phyloP scores from a whole-genome alignment of 2,797 vertebrate species.

The Bradypus variegatus region DNA sequence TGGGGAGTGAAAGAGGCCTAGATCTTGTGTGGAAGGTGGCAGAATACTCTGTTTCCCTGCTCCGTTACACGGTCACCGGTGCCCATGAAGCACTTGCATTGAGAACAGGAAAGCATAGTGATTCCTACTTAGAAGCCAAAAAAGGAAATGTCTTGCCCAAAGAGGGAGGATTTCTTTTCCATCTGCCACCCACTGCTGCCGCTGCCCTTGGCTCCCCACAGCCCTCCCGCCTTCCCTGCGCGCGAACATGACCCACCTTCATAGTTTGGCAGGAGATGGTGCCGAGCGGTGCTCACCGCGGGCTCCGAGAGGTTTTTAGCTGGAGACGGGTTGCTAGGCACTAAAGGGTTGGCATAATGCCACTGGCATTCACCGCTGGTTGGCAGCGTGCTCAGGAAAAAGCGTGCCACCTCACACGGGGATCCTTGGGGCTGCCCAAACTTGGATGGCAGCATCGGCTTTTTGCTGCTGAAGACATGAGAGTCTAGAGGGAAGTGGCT shows the following conservation, averaged over 20 bases:
- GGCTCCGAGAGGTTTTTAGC: constrained; percentile 74
- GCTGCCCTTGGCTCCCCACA: rapidly evolving
- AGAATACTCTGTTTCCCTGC: not conserved
- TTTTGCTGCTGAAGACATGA: constrained; percentile 76
- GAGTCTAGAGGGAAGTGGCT: constrained; percentile 78
- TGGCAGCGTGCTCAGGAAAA: constrained; percentile 81
- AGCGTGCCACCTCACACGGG: constrained; percentile 79
- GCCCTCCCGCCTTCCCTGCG: not conserved
- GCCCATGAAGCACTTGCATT: rapidly evolving
- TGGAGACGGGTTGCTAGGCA: constrained; percentile 70
- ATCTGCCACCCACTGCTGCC: not conserved
- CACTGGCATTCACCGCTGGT: constrained; percentile 78
- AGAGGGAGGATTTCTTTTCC: not conserved
- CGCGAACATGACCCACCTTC: constrained; percentile 73
- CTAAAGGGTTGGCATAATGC: constrained; percentile 76
- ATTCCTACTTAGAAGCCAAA: not conserved
- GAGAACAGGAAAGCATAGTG: not conserved
- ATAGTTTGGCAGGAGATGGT: constrained; percentile 69
- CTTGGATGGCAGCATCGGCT: constrained; percentile 74
- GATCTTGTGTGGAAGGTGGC: not conserved
- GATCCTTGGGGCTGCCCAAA: constrained; percentile 76
- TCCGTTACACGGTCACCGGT: rapidly evolving
- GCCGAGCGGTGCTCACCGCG: constrained; percentile 67
- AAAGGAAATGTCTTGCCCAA: not conserved
- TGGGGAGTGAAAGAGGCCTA: not conserved